phyloP scores from a whole-genome alignment of 53 echinoderm and acorn worm genomes.

The Arbacia lixula region DNA sequence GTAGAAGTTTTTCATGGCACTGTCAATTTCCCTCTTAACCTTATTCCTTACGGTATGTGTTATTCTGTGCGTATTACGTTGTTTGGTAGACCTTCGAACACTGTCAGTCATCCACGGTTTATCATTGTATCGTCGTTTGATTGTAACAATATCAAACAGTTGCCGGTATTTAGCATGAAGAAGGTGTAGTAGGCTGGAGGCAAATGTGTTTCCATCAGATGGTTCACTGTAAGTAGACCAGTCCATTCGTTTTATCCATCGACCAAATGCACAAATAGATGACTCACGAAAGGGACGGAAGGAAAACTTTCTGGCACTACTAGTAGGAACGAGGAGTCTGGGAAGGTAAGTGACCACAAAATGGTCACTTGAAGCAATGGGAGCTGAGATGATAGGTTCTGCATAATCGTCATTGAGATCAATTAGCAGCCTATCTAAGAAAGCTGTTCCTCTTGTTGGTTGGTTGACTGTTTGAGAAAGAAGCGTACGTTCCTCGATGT shows the following conservation, averaged over 20 bases:
- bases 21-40: slow-evolving; percentile 6
- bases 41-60: too few relatives aligned
- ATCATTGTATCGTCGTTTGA: slow-evolving; percentile 22
- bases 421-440: slow-evolving; percentile 51
- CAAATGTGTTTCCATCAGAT: neutral
- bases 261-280: slow-evolving; percentile 50
- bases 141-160: slow-evolving; percentile 26
- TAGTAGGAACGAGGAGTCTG: neutral
- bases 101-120: slow-evolving; percentile 55
- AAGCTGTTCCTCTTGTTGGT: slow-evolving; percentile 21
- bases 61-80: neutral
- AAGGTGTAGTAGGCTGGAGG: neutral
- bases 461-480: slow-evolving; percentile 7
- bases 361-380: slow-evolving; percentile 45
- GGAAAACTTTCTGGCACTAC: slow-evolving; percentile 2
- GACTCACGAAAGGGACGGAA: slow-evolving; percentile 48
- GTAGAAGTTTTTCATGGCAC: slow-evolving; percentile 15
- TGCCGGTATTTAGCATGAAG: slow-evolving; percentile 22
- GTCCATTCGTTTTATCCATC: slow-evolving; percentile 42
- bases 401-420: slow-evolving; percentile 20
- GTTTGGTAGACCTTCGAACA: neutral
- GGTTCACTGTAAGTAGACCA: slow-evolving; percentile 5
- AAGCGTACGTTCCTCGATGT: slow-evolving; percentile 9
- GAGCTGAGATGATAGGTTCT: slow-evolving; percentile 28
- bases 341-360: slow-evolving; percentile 24